phyloP scores from a whole-genome alignment of 2,113 vertebrate species.

The Tretioscincus oriximinensis region DNA sequence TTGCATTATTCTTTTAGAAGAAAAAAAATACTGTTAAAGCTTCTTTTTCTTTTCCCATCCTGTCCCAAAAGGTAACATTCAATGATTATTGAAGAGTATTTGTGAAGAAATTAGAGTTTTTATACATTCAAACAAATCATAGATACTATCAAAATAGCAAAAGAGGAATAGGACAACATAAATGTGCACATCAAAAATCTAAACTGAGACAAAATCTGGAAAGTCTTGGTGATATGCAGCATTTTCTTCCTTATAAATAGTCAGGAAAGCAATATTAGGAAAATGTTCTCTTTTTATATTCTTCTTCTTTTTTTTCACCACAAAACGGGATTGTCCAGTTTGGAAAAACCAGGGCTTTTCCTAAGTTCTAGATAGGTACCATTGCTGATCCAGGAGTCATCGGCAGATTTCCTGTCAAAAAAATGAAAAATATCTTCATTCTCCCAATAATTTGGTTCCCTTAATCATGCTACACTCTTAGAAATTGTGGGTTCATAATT shows the following conservation, averaged over 20 bases:
- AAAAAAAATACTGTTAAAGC: slow-evolving; percentile 77
- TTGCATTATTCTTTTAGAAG: slow-evolving; percentile 59
- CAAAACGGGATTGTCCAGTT: slow-evolving; percentile 83
- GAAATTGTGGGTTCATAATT: not conserved
- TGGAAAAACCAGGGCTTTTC: slow-evolving; percentile 86
- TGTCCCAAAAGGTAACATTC: slow-evolving; percentile 60
- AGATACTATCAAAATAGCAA: slow-evolving; percentile 48
- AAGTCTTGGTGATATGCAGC: slow-evolving; percentile 27
- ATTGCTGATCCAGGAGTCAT: slow-evolving; percentile 93
- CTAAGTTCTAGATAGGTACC: slow-evolving; percentile 91
- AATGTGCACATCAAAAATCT: slow-evolving; percentile 50
- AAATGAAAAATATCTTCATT: slow-evolving; percentile 15
- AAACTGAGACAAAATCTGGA: slow-evolving; percentile 60
- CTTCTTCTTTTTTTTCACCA: slow-evolving; percentile 79
- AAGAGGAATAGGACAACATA: slow-evolving; percentile 60
- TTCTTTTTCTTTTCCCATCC: slow-evolving; percentile 52
- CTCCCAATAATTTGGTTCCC: not conserved
- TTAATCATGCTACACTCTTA: not conserved
- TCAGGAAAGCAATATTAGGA: slow-evolving; percentile 10
- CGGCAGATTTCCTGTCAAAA: slow-evolving; percentile 81
- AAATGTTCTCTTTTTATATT: slow-evolving; percentile 23
- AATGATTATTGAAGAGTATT: slow-evolving; percentile 70
- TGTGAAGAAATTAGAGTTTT: slow-evolving; percentile 69
- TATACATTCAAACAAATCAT: slow-evolving; percentile 70
- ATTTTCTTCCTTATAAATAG: slow-evolving; percentile 47